Conservation (phyloP, 2,113 vertebrate genomes). For the Pachypanchax playfairii region DNA sequence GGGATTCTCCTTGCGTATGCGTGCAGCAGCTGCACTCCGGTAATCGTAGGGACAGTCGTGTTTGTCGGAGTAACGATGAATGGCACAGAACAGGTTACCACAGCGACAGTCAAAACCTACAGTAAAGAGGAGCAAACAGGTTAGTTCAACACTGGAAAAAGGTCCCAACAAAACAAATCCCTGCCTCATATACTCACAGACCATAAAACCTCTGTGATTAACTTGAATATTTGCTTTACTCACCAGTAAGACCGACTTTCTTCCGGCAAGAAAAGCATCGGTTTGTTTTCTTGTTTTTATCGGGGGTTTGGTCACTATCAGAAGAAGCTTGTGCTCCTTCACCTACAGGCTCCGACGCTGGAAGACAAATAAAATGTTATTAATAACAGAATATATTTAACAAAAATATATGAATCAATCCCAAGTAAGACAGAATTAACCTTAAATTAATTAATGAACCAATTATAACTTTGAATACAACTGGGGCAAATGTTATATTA, state of each 20-base stretch:
- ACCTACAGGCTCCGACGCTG: constrained; percentile 71
- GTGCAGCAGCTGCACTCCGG: constrained; percentile 87
- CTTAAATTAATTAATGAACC: too few relatives aligned
- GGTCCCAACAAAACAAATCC: too few relatives aligned
- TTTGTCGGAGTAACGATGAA: constrained; percentile 91
- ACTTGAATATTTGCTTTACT: constrained; percentile 34
- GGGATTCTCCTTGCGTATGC: constrained; percentile 91
- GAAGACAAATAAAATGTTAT: not conserved
- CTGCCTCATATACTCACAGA: constrained; percentile 5
- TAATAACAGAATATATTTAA: not conserved
- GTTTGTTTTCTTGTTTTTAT: constrained; percentile 90
- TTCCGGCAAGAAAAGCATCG: constrained; percentile 90
- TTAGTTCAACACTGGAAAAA: constrained; percentile 19
- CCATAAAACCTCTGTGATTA: not conserved
- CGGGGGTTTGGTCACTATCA: constrained; percentile 84
- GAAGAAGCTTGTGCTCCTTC: constrained; percentile 80
- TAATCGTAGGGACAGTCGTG: constrained; percentile 91
- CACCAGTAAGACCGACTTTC: constrained; percentile 91
- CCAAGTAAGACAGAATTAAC: too few relatives aligned
- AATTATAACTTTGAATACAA: too few relatives aligned
- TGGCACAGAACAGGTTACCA: constrained; percentile 89
- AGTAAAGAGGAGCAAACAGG: constrained; percentile 8
- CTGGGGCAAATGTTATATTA: too few relatives aligned
- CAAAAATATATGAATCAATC: constrained; percentile 11
- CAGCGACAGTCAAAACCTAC: constrained; percentile 91